phyloP scores from a whole-genome alignment of 2,888 invertebrate species.

The Tuta absoluta region DNA sequence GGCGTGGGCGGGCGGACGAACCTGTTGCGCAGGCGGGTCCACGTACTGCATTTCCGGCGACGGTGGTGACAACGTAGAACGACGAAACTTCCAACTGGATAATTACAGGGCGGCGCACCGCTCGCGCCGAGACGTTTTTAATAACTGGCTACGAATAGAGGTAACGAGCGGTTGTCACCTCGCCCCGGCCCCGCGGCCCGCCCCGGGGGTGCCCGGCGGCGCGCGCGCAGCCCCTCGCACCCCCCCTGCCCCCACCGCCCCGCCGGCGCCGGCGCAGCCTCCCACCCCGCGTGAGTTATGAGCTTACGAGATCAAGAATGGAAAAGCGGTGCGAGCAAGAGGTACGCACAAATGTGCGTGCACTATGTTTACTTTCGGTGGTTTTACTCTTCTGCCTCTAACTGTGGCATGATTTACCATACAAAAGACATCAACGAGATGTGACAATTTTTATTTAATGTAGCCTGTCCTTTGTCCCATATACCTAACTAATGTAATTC shows the following conservation, averaged over 20 bases:
- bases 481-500: no score
- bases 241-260: slow-evolving; percentile 64
- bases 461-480: no score
- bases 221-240: slow-evolving; percentile 60
- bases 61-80: slow-evolving; percentile 72
- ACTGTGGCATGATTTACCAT: slow-evolving; percentile 24
- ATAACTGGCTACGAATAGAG: slow-evolving; percentile 81
- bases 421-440: slow-evolving; percentile 12
- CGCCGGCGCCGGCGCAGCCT: slow-evolving; percentile 62
- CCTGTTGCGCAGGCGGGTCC: slow-evolving; percentile 79
- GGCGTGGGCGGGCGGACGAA: slow-evolving; percentile 71
- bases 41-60: slow-evolving; percentile 78
- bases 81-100: slow-evolving; percentile 74
- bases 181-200: slow-evolving; percentile 65
- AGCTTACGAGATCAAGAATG: slow-evolving; percentile 57
- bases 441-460: neutral
- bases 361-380: slow-evolving; percentile 49
- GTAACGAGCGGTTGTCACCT: slow-evolving; percentile 82
- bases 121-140: slow-evolving; percentile 82
- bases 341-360: slow-evolving; percentile 35
- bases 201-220: slow-evolving; percentile 50
- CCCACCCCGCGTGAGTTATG: slow-evolving; percentile 70
- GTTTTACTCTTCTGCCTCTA: slow-evolving; percentile 25
- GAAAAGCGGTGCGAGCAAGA: slow-evolving; percentile 52
- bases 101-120: slow-evolving; percentile 81